Base-by-base conservation (phyloP, 2,113 vertebrate species). In the Rhea pennata region DNA sequence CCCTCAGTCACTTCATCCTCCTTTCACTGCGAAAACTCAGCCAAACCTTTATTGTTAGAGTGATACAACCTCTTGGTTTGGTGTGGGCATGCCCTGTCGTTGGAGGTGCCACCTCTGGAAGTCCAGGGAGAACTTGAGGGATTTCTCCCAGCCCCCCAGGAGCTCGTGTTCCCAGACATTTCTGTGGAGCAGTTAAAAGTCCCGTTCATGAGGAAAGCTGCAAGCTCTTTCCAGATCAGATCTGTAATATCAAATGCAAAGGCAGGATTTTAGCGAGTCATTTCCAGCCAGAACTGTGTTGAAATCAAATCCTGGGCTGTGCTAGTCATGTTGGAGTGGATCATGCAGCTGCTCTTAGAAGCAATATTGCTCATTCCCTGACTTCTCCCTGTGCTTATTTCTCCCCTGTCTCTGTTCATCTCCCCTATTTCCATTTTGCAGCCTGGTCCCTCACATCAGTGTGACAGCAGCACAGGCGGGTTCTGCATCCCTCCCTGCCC, bases 391-490 rank as follows among this genome's bases (percentile, higher is more conserved):
- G 0, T 15, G 53, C 74, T 59, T 73, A 0, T 54, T 58, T 44
- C 48, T 51, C 27, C 31, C 39, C 67, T 59, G 51, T 31, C 56
- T 31, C 40, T 0, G 0, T 11, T 3, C 70, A 79, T 70, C 50
- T 64, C 72, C 69, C 46, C 26, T 2, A 0, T 51, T 67, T 88
- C 95, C 91, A 91, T 92, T 21, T 15, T 31, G 62, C 62, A 23
- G 62, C 62, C 94, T 87, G 91, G 3, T 81, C 84, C 77, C 67
- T 79, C 21, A 74, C 92, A 84, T 62, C 90, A 76, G 53, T 36
- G 39, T 66, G 58, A 36, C 82, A 24, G 77, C 81, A 73, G 61
- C 70, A 66, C 10, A 1, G 42, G 71, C 48, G 26, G 24, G 42
- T 2, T 4, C 33, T 1, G 40, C 1, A 65, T 76, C 69, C 56